phyloP scores from a whole-genome alignment of 2,888 invertebrate genomes.

The Oxytorus armatus region DNA sequence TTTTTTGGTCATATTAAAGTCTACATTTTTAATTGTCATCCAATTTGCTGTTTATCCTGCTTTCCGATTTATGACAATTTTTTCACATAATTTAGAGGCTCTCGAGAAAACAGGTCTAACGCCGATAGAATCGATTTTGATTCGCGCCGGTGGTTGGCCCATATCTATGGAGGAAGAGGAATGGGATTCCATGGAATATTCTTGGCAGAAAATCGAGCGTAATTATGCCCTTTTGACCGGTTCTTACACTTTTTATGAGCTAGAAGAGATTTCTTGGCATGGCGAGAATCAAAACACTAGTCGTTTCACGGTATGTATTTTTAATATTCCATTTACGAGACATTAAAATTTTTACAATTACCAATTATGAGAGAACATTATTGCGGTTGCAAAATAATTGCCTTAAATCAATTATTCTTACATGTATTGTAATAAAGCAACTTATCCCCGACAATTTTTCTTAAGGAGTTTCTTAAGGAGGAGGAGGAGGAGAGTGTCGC shows the following conservation, averaged over 20 bases:
- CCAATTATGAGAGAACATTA: neutral
- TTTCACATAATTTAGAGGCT: constrained; percentile 53
- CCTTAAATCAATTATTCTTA: too few species aligned
- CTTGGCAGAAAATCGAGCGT: constrained; percentile 73
- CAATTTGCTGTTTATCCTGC: neutral
- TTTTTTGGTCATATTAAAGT: too few species aligned
- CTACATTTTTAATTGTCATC: too few species aligned
- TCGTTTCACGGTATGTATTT: too few species aligned
- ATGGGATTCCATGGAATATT: constrained; percentile 71
- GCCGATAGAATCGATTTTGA: constrained; percentile 71
- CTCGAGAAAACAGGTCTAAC: constrained; percentile 69
- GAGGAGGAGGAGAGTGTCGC: too few species aligned
- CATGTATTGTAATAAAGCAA: too few species aligned
- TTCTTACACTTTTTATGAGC: constrained; percentile 47
- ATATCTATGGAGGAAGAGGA: constrained; percentile 73
- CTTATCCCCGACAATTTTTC: too few species aligned
- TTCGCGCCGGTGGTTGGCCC: constrained; percentile 75
- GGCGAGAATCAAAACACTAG: neutral
- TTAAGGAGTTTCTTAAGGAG: too few species aligned
- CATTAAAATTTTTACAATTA: neutral
- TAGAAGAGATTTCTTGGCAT: neutral
- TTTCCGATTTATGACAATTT: neutral
- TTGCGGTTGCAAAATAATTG: too few species aligned
- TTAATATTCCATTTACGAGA: neutral
- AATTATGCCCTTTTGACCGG: constrained; percentile 70